phyloP scores from a whole-genome alignment of 2,113 vertebrate genomes.

The Polyodon spathula region DNA sequence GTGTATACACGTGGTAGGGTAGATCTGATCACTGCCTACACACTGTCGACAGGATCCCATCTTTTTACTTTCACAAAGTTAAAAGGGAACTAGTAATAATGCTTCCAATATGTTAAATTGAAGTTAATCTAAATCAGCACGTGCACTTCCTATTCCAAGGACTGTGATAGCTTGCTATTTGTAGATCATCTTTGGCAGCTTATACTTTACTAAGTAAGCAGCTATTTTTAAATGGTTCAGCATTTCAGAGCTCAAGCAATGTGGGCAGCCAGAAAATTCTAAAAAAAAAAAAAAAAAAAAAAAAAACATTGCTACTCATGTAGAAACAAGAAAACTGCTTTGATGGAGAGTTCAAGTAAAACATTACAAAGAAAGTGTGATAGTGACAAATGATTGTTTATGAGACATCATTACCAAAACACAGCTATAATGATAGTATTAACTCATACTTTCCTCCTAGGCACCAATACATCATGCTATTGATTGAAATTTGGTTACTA shows the following conservation, averaged over 20 bases:
- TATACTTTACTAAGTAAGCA: too few species aligned
- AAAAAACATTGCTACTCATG: neutral
- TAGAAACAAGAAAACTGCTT: neutral
- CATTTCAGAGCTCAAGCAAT: neutral
- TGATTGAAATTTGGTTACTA: neutral
- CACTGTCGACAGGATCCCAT: too few species aligned
- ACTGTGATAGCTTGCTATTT: too few species aligned
- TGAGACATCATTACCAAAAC: conserved; percentile 4
- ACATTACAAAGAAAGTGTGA: neutral
- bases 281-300: neutral
- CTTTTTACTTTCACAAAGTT: too few species aligned
- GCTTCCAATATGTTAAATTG: too few species aligned
- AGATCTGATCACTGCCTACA: too few species aligned
- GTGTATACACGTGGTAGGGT: too few species aligned
- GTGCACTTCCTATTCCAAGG: too few species aligned
- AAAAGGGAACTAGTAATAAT: too few species aligned
- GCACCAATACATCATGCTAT: neutral
- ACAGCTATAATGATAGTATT: conserved; percentile 1
- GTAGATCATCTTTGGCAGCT: too few species aligned
- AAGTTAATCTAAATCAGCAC: too few species aligned
- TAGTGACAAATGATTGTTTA: conserved; percentile 4
- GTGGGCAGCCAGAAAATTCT: neutral
- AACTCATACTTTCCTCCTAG: neutral
- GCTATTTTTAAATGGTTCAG: neutral
- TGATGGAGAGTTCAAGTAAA: neutral